These are phyloP conservation scores for Zoanthus sansibaricus DNA, from an alignment of 92 coral and sea anemone species.

Conservation along the genomic window DNA sequence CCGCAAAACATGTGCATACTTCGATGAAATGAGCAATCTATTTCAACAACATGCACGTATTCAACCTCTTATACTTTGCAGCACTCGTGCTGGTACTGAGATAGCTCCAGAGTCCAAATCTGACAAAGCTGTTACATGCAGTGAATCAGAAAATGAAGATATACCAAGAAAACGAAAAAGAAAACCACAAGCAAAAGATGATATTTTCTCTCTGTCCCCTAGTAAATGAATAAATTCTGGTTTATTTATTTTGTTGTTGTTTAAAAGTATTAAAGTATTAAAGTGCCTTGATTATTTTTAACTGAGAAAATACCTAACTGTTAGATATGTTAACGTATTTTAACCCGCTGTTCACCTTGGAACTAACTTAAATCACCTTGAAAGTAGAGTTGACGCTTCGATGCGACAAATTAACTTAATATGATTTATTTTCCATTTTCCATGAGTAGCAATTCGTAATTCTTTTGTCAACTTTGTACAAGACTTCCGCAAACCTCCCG, in stretches of 20 bases:
- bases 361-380: not conserved
- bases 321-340: not conserved
- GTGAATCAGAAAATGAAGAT: slow-evolving; percentile 61
- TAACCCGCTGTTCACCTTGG: not conserved
- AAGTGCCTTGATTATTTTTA: not conserved
- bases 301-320: not conserved
- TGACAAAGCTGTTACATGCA: slow-evolving; percentile 42
- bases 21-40: slow-evolving; percentile 47
- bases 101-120: slow-evolving; percentile 25
- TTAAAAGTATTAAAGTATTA: not conserved
- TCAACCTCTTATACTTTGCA: slow-evolving; percentile 58
- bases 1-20: slow-evolving; percentile 63
- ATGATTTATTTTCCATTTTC: not conserved
- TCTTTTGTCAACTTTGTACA: not conserved
- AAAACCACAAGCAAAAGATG: slow-evolving; percentile 42
- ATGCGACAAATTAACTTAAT: not conserved
- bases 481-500: slow-evolving; percentile 4
- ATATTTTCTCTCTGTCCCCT: slow-evolving; percentile 48
- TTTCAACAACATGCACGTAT: slow-evolving; percentile 50
- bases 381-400: not conserved
- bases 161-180: slow-evolving; percentile 52
- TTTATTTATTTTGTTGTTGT: not conserved
- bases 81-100: slow-evolving; percentile 55
- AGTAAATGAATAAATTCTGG: not conserved
- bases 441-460: not conserved